A percentile compares a stretch with the other conserved stretches of the same genome.
These are phyloP conservation scores for Zaprionus capensis DNA, from an alignment of 1,140 invertebrate genomes.

Conservation along the genomic window DNA sequence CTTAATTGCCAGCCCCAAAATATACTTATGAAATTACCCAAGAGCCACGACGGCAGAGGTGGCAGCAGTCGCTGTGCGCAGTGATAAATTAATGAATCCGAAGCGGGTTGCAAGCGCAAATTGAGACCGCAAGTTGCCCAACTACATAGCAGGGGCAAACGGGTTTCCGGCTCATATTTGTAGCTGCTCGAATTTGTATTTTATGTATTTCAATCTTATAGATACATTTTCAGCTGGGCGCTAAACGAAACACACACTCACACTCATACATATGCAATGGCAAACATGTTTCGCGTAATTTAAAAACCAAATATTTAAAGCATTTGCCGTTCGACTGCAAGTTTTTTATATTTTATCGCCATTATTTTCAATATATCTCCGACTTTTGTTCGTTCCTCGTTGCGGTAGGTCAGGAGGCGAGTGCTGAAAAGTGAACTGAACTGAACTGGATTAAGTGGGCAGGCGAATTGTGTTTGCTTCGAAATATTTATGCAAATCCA, in stretches of 20 bases:
- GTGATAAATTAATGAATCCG: conserved; percentile 11
- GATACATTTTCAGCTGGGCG: conserved; percentile 31
- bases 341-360: conserved; percentile 41
- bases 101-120: conserved; percentile 19
- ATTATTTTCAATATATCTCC: conserved; percentile 26
- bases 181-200: conserved; percentile 8
- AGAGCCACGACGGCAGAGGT: conserved; percentile 20
- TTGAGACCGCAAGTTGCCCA: conserved; percentile 26
- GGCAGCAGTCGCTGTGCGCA: conserved; percentile 57
- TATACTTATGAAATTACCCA: conserved; percentile 65
- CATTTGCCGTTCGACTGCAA: conserved; percentile 28
- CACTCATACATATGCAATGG: background rate
- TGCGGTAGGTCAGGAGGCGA: conserved; percentile 70
- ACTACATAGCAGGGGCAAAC: conserved; percentile 35
- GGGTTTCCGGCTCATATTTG: conserved; percentile 39
- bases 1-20: conserved; percentile 71
- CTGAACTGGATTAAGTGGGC: conserved; percentile 46
- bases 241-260: conserved; percentile 38
- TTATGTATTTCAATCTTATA: conserved; percentile 12
- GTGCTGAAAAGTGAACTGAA: conserved; percentile 49
- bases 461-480: conserved; percentile 37
- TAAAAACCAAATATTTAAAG: conserved; percentile 47
- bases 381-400: conserved; percentile 2
- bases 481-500: conserved; percentile 39
- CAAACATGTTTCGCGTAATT: conserved; percentile 52